phyloP scores from a whole-genome alignment of 2,888 invertebrate species.

The Taphrorychus bicolor region DNA sequence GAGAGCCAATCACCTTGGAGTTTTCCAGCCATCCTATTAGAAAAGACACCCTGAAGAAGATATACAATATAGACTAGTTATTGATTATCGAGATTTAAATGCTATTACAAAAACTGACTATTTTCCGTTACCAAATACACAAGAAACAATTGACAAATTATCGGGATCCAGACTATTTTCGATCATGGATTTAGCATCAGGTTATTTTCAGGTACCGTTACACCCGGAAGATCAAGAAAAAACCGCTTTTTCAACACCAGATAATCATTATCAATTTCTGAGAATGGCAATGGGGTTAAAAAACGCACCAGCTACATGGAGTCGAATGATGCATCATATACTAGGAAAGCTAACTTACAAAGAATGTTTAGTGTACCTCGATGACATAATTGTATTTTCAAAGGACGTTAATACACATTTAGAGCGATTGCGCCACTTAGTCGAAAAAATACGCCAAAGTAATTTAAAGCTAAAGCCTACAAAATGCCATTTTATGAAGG shows the following conservation, averaged over 20 bases:
- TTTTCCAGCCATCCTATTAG: slow-evolving; percentile 50
- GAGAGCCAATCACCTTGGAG: slow-evolving; percentile 49
- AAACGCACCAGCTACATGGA: slow-evolving; percentile 51
- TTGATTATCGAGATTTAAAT: slow-evolving; percentile 41
- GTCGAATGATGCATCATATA: slow-evolving; percentile 49
- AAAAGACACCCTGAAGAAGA: slow-evolving; percentile 44
- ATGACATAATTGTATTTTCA: slow-evolving; percentile 43
- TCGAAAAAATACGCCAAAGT: too few species aligned
- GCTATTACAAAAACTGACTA: slow-evolving; percentile 37
- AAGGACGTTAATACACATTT: too few species aligned
- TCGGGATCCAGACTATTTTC: too few species aligned
- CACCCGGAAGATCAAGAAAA: slow-evolving; percentile 37
- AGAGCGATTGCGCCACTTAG: too few species aligned
- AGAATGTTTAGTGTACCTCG: slow-evolving; percentile 37
- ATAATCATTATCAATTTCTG: slow-evolving; percentile 44
- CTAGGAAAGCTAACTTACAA: slow-evolving; percentile 45
- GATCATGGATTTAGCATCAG: too few species aligned
- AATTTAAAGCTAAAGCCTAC: too few species aligned
- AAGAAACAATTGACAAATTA: slow-evolving; percentile 47
- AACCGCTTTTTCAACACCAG: slow-evolving; percentile 45
- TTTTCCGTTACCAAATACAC: slow-evolving; percentile 44
- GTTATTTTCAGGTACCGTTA: slow-evolving; percentile 48
- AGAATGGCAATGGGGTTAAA: slow-evolving; percentile 50
- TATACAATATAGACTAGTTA: slow-evolving; percentile 40
- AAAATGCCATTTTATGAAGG: too few species aligned